A percentile compares a stretch with the other conserved stretches of the same genome.
Conservation (phyloP, 2,888 invertebrate genomes). For the Agapetus fuscipes region DNA sequence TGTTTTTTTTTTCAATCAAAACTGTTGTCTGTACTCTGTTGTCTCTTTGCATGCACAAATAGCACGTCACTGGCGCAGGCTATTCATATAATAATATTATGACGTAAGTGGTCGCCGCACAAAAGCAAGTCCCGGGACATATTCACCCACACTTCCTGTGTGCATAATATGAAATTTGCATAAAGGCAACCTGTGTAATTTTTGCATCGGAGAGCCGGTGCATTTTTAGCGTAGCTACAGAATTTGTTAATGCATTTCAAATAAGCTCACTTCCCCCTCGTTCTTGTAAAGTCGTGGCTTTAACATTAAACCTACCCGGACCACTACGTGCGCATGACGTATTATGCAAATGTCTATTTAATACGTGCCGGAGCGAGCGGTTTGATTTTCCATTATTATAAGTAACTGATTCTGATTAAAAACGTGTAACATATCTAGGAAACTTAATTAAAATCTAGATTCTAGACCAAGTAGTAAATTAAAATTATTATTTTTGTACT, state of each 20-base stretch:
- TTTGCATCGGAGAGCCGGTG: constrained; percentile 8
- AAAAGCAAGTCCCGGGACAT: constrained; percentile 11
- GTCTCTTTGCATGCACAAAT: no score
- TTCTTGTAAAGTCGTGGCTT: not conserved
- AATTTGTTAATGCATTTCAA: constrained; percentile 3
- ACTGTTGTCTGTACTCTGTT: no score
- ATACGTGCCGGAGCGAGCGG: not conserved
- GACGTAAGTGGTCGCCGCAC: constrained; percentile 3
- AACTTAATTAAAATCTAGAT: no score
- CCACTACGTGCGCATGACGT: not conserved
- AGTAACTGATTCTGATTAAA: no score
- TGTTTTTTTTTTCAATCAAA: no score
- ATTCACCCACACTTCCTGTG: constrained; percentile 15
- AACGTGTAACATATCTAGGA: not conserved
- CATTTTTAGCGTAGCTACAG: constrained; percentile 1
- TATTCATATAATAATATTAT: no score
- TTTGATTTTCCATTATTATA: not conserved
- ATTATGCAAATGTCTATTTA: not conserved
- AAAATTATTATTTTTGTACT: no score
- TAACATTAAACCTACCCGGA: not conserved
- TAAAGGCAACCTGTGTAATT: constrained; percentile 9
- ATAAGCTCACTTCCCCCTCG: not conserved
- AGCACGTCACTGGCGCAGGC: no score
- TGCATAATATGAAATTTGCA: constrained; percentile 13
- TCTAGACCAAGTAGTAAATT: no score